Evolutionary conservation across 2,888 invertebrate genomes (phyloP), one percentile per base, ranked within the genome.

Genomic region (Ochlodes sylvanus): DNA sequence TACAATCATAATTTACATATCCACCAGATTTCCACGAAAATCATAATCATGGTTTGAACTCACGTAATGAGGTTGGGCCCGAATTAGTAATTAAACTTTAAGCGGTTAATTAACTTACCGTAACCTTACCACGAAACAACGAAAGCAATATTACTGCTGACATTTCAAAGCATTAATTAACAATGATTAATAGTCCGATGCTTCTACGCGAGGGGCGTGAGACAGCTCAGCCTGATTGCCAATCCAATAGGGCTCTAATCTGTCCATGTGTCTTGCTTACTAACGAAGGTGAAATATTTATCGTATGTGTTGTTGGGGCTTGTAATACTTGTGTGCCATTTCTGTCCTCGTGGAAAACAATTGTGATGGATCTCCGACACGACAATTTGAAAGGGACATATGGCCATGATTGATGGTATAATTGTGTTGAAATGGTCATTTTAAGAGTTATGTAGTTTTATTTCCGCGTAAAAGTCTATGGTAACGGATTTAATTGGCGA

Each of bases 81-180:
- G 50, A 19, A 50, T 50, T 4, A 50, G 4, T 19, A 50, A 50
- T 12, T 50, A 50, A 50, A 50, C 12, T 12, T 2, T 50, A 50
- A 50, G 50, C 50, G 50, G 19, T 50, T 50, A 50, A 50, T 50
- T 50, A 50, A 50, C 50, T 50, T 50, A 55, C 54, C 52, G 12
- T 60, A 60, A 58, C 32, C 42, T 66, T 60, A 61, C 44, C 32
- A 54, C 60, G 54, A 66, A 66, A 66, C 60, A 66, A 50, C 50
- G 19, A 50, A 56, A 66, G 60, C 60, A 55, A 66, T 61, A 66
- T 66, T 66, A 61, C 60, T 60, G 66, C 60, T 54, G 66, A 66
- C 54, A 44, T 66, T 54, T 15, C 17, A 66, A 60, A 32, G 52
- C 66, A 66, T 66, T 66, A 52, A 66, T 66, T 66, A 66, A 61